Evolutionary conservation across 2,797 vertebrate genomes (phyloP).

Genomic region (Molothrus aeneus): DNA sequence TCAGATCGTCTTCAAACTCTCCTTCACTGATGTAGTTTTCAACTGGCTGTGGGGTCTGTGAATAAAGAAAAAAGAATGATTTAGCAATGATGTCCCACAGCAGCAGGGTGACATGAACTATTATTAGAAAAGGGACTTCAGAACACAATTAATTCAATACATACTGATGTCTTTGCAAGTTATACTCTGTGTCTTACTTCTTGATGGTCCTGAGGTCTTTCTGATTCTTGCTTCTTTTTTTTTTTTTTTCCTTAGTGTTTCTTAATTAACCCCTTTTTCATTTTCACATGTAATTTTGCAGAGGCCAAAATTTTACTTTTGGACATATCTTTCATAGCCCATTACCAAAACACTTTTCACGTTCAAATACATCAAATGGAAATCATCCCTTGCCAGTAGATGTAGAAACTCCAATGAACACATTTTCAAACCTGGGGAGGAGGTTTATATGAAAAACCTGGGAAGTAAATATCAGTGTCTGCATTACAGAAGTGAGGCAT

Average conservation of each 20-base stretch:
- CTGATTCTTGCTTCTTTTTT: not conserved
- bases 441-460: not conserved
- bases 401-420: not conserved
- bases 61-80: slow-evolving; percentile 31
- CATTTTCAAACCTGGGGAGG: not conserved
- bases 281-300: not conserved
- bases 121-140: not conserved
- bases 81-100: slow-evolving; percentile 4
- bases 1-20: slow-evolving; percentile 74
- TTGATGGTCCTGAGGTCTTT: not conserved
- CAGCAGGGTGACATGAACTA: not conserved
- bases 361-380: not conserved
- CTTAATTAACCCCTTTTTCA: not conserved
- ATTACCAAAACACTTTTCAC: not conserved
- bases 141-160: not conserved
- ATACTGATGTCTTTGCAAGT: not conserved
- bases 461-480: not conserved
- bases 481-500: not conserved
- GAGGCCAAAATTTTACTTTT: not conserved
- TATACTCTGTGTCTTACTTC: not conserved
- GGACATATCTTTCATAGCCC: not conserved
- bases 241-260: not conserved
- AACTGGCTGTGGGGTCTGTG: slow-evolving; percentile 78
- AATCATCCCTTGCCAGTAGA: not conserved
- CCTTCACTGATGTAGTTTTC: slow-evolving; percentile 72